Percentiles rank a stretch among this genome's conserved stretches.
These are phyloP conservation scores for Helicorthomorpha holstii DNA, from an alignment of 1,140 invertebrate species.

Conservation along the genomic window DNA sequence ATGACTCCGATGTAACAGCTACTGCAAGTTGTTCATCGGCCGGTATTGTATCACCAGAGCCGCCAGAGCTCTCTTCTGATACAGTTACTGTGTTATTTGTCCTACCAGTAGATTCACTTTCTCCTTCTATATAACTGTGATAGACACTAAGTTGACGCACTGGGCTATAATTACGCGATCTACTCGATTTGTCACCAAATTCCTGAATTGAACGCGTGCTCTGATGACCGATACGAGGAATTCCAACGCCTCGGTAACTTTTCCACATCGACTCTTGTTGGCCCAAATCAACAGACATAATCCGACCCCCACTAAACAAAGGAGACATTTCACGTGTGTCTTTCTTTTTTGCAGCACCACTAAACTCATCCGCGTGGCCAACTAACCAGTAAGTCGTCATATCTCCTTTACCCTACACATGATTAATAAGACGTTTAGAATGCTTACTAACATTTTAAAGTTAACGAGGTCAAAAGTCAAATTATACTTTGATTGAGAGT, in stretches of 20 bases:
- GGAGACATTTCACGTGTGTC: not conserved
- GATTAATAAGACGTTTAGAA: no score
- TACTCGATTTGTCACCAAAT: not conserved
- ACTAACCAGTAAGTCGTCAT: constrained; percentile 25
- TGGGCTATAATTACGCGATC: not conserved
- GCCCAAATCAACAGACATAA: no score
- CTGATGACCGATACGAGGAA: not conserved
- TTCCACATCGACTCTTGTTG: not conserved
- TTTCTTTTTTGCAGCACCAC: not conserved
- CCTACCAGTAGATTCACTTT: not conserved
- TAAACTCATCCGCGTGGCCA: not conserved
- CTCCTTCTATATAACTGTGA: not conserved
- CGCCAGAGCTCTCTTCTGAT: not conserved
- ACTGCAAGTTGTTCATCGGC: not conserved
- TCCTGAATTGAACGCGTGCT: not conserved
- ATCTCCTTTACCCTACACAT: constrained; percentile 28
- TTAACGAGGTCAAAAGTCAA: not conserved
- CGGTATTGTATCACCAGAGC: not conserved
- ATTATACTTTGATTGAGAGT: constrained; percentile 24
- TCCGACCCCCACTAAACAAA: not conserved
- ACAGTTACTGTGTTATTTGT: not conserved
- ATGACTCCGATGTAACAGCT: no score
- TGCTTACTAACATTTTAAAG: constrained; percentile 31
- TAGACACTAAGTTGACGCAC: not conserved
- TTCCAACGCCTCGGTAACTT: not conserved